phyloP scores from a whole-genome alignment of 2,797 vertebrate genomes.

The Crocodylus rhombifer region DNA sequence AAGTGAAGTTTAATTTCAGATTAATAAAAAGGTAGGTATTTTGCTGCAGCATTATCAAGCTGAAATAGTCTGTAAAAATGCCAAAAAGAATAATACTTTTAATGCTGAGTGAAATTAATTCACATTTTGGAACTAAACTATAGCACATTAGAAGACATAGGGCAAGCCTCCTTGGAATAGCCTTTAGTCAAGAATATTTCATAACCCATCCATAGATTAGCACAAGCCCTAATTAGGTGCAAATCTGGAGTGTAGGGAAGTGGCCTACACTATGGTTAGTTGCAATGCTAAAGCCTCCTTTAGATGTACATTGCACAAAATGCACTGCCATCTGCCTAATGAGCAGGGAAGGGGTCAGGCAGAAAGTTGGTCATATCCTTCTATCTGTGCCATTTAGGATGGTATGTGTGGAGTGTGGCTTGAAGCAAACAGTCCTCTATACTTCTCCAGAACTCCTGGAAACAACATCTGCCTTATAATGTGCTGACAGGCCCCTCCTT shows the following conservation, averaged over 20 bases:
- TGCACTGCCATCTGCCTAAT: no score
- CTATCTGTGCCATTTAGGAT: neutral
- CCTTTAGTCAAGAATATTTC: neutral
- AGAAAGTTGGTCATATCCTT: neutral
- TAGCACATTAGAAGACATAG: neutral
- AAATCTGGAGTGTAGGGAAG: neutral
- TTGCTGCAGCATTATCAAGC: neutral
- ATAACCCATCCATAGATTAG: neutral
- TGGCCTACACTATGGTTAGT: neutral
- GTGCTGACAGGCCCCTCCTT: neutral
- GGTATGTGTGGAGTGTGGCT: neutral
- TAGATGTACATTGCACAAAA: neutral
- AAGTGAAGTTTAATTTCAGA: constrained; percentile 13
- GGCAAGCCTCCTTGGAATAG: neutral
- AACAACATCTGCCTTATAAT: neutral
- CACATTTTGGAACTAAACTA: neutral
- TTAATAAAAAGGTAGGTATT: constrained; percentile 47
- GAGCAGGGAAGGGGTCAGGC: neutral
- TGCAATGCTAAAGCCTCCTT: neutral
- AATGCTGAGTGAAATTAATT: neutral
- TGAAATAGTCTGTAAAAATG: neutral
- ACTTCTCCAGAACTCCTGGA: neutral
- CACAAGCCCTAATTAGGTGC: neutral
- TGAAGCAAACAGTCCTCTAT: neutral
- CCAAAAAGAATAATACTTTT: neutral